phyloP scores from a whole-genome alignment of 2,797 vertebrate species.

The Sebastolobus alascanus region DNA sequence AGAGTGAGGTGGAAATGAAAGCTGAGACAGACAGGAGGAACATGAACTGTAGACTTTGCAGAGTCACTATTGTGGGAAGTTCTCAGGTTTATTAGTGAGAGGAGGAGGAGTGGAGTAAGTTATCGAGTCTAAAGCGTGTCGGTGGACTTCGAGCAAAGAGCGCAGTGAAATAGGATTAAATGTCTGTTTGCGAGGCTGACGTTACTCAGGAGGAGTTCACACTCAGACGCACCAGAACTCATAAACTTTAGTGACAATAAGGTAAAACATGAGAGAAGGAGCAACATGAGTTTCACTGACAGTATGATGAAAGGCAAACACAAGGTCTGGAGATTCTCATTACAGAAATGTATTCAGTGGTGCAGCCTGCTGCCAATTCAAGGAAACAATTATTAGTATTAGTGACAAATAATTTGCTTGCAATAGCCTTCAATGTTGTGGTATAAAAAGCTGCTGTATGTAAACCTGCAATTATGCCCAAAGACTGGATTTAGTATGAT shows the following conservation, averaged over 20 bases:
- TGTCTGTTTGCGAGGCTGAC: not conserved
- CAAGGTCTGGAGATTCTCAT: too few relatives aligned
- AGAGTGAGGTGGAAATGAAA: conserved; percentile 4
- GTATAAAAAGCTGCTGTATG: not conserved
- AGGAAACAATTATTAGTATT: not conserved
- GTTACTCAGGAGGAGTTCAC: not conserved
- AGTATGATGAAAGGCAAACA: not conserved
- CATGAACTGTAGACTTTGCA: too few relatives aligned
- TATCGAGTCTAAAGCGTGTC: not conserved
- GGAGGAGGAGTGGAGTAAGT: not conserved
- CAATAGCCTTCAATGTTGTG: not conserved
- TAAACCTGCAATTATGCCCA: not conserved
- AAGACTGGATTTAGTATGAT: not conserved
- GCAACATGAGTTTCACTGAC: not conserved
- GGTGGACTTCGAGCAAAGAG: not conserved
- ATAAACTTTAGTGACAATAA: not conserved
- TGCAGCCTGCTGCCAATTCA: not conserved
- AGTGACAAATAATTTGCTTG: not conserved
- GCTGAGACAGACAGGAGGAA: not conserved
- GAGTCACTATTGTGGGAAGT: not conserved
- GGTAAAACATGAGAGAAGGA: not conserved
- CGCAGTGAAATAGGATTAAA: not conserved
- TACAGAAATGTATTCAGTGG: too few relatives aligned
- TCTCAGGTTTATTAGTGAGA: not conserved
- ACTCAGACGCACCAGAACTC: not conserved